phyloP scores from a whole-genome alignment of 2,888 invertebrate genomes.

The Agrotis exclamationis region DNA sequence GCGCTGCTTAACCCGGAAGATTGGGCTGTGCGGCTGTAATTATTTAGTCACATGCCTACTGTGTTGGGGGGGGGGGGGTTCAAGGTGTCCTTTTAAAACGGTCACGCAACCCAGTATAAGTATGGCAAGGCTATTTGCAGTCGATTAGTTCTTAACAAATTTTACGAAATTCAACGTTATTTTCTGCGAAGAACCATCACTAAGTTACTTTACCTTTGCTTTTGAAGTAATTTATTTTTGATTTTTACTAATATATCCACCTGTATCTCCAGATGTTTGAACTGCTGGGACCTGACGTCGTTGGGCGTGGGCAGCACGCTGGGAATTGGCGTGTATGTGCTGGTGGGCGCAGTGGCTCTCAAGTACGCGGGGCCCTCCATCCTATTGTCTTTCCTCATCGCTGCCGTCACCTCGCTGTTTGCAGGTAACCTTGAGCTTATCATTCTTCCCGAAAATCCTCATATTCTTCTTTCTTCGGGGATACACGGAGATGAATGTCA shows the following conservation, averaged over 20 bases:
- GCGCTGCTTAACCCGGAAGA: too few species aligned
- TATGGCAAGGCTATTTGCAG: background rate
- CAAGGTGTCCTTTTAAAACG: too few species aligned
- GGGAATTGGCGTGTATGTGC: constrained; percentile 97
- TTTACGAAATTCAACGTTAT: background rate
- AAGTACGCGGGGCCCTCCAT: constrained; percentile 96
- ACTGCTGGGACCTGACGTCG: constrained; percentile 95
- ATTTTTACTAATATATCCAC: background rate
- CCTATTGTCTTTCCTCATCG: constrained; percentile 96
- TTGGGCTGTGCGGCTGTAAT: too few species aligned
- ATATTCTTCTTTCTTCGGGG: too few species aligned
- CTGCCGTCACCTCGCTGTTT: constrained; percentile 95
- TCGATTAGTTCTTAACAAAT: too few species aligned
- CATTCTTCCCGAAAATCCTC: too few species aligned
- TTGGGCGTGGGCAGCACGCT: constrained; percentile 95
- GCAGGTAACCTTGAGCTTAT: constrained; percentile 91
- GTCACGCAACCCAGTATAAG: too few species aligned
- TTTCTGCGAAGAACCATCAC: background rate
- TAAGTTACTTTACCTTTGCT: too few species aligned
- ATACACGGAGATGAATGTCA: too few species aligned
- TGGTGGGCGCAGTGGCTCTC: constrained; percentile 95
- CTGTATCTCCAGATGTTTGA: constrained; percentile 91
- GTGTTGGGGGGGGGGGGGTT: too few species aligned
- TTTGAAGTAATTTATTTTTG: background rate
- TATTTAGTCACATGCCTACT: too few species aligned